These are phyloP conservation scores for Hydractinia echinata DNA, from an alignment of 30 jellyfish, hydroid and myxozoan species.

Conservation along the genomic window DNA sequence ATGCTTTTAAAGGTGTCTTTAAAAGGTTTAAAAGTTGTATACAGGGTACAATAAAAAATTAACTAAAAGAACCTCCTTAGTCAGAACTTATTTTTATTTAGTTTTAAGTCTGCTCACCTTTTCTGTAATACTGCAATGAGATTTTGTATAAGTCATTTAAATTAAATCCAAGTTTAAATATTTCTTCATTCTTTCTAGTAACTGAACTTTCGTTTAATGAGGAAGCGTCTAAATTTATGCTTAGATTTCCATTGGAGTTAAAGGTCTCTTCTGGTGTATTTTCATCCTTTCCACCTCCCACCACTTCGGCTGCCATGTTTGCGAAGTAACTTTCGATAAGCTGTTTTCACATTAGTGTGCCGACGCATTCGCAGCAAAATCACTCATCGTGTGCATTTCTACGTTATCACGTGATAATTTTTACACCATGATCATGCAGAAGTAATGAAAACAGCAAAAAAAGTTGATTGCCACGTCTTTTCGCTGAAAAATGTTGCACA, in stretches of 20 bases:
- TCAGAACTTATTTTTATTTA: neutral
- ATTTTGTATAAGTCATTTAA: slow-evolving; percentile 63
- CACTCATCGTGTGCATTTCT: neutral
- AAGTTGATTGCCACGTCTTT: slow-evolving; percentile 37
- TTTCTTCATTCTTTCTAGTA: slow-evolving; percentile 14
- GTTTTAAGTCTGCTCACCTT: slow-evolving; percentile 44
- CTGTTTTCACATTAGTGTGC: slow-evolving; percentile 16
- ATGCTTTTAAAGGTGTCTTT: no score
- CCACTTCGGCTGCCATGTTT: slow-evolving; percentile 41
- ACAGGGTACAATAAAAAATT: neutral
- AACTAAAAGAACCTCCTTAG: neutral
- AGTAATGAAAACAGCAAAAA: neutral
- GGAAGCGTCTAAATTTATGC: slow-evolving; percentile 14
- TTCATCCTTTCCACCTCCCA: slow-evolving; percentile 6
- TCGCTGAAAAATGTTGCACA: slow-evolving; percentile 17
- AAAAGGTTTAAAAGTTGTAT: no score
- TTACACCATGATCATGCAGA: neutral
- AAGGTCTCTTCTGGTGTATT: slow-evolving; percentile 20
- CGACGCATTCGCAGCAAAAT: neutral
- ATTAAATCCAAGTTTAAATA: slow-evolving; percentile 33
- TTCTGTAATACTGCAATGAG: slow-evolving; percentile 62
- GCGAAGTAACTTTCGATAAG: slow-evolving; percentile 20
- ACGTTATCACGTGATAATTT: slow-evolving; percentile 26
- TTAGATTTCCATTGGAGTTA: slow-evolving; percentile 3
- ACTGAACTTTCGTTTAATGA: slow-evolving; percentile 13